phyloP scores from a whole-genome alignment of 2,797 vertebrate species.

The Rhinella marina region DNA sequence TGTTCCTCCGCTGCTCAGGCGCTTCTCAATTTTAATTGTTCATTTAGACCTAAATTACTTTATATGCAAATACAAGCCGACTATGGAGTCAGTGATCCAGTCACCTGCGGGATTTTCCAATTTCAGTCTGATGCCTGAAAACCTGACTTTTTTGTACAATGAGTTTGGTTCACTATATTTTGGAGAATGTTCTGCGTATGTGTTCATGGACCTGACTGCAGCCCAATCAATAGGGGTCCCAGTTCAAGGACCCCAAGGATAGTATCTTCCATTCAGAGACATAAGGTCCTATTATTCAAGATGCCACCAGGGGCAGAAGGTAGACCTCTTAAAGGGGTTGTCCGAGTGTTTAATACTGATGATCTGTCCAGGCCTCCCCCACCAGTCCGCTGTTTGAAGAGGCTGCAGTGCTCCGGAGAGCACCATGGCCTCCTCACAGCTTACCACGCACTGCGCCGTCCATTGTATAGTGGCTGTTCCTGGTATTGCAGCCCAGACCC shows the following conservation, averaged over 20 bases:
- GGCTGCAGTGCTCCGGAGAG: no score
- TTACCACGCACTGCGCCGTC: no score
- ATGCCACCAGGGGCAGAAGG: no score
- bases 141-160: neutral
- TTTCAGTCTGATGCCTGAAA: constrained; percentile 4
- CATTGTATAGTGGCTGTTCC: no score
- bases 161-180: neutral
- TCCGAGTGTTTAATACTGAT: no score
- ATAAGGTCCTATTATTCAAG: no score
- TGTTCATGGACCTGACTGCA: neutral
- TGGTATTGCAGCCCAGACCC: no score
- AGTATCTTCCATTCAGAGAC: neutral
- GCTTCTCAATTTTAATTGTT: constrained; percentile 22
- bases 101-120: neutral
- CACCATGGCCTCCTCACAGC: no score
- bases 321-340: no score
- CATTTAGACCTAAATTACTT: constrained; percentile 25
- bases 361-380: no score
- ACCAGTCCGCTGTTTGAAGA: no score
- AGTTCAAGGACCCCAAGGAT: neutral
- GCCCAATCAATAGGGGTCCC: neutral
- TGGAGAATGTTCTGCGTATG: no score
- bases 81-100: neutral
- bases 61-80: constrained; percentile 12
- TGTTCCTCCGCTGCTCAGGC: neutral